phyloP scores from a whole-genome alignment of 1,140 invertebrate species.

The Drosophila kepulauana region DNA sequence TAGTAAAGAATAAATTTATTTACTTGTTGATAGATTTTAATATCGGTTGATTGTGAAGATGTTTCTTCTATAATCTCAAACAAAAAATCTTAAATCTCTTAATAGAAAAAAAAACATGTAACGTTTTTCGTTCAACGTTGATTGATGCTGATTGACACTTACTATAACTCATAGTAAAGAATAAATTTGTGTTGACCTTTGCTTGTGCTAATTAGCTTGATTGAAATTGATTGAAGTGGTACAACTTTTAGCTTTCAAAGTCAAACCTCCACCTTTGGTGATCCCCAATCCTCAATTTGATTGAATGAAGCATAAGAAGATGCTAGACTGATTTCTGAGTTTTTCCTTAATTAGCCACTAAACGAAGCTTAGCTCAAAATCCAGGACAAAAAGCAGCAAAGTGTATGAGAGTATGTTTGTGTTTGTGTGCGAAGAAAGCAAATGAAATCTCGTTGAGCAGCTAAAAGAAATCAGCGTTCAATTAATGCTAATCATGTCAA shows the following conservation, averaged over 20 bases:
- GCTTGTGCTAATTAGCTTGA: neutral
- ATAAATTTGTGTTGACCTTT: too few relatives aligned
- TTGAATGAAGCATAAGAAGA: conserved; percentile 7
- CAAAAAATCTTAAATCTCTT: too few relatives aligned
- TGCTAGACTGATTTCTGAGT: conserved; percentile 25
- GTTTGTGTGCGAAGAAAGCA: conserved; percentile 17
- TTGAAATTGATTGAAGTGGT: conserved; percentile 17
- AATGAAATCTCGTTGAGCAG: conserved; percentile 32
- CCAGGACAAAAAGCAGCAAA: conserved; percentile 9
- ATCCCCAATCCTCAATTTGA: neutral
- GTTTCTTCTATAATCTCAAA: too few relatives aligned
- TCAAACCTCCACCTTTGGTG: neutral
- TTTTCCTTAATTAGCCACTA: conserved; percentile 34
- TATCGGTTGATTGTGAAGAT: too few relatives aligned
- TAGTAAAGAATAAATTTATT: too few relatives aligned
- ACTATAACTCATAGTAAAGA: too few relatives aligned
- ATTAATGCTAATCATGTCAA: conserved; percentile 68
- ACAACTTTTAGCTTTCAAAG: conserved; percentile 19
- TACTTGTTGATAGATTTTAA: too few relatives aligned
- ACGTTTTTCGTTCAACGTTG: neutral
- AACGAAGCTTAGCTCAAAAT: conserved; percentile 35
- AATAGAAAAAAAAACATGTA: too few relatives aligned
- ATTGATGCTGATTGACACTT: neutral
- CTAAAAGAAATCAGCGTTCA: conserved; percentile 62
- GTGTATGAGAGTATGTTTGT: neutral